Evolutionary conservation across 2,888 invertebrate genomes (phyloP), one percentile per base, ranked within the genome.

Genomic region (Drosophila ustulata): DNA sequence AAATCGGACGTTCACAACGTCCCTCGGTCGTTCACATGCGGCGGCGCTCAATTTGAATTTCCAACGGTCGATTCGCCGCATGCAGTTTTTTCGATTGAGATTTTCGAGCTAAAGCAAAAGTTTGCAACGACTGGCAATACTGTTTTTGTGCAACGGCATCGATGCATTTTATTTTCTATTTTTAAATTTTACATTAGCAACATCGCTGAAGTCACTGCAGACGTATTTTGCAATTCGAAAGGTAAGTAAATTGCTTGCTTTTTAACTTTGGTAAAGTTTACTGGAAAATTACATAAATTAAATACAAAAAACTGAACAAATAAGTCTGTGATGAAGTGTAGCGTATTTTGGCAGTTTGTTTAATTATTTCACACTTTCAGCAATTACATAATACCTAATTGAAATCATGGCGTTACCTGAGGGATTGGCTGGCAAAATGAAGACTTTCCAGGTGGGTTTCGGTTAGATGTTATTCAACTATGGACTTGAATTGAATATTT

Each of bases 371-470:
- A 56, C 30, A 61, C 46, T 69, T 73, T 49, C 53, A 83, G 77
- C 25, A 67, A 71, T 90, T 90, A 86, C 89, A 82, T 90, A 90
- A 90, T 66, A 66, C 9, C 32, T 3, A 61, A 58, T 23, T 11
- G 45, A 41, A 43, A 80, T 28, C 59, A 92, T 92, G 92, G 91
- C 91, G 37, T 80, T 92, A 65, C 92, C 92, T 39, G 93, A 92
- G 68, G 80, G 80, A 67, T 74, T 92, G 51, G 85, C 82, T 57
- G 82, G 73, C 25, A 92, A 90, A 70, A 89, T 90, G 85, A 89
- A 90, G 67, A 89, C 89, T 75, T 93, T 93, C 62, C 92, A 92
- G 82, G 92, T 91, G 59, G 39, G 71, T 28, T 47, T 1, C 0
- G 0, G 2, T 0, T 0, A 7, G 4, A 1, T 2, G 32, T 5